Evolutionary conservation across 2,113 vertebrate species (phyloP).

Genomic region (Caranx melampygus): DNA sequence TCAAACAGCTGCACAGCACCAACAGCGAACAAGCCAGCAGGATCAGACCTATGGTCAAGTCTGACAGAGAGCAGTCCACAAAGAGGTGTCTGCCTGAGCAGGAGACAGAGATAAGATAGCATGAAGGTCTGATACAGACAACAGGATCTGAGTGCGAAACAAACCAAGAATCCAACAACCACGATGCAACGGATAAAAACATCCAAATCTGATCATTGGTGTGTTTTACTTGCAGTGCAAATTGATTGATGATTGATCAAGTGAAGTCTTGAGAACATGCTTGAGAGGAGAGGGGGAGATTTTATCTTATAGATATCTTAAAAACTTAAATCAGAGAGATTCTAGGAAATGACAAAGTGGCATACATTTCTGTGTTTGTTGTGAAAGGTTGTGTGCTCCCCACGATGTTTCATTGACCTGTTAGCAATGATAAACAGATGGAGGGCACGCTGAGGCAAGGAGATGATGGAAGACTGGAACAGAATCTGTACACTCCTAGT

Average conservation of each 20-base stretch:
- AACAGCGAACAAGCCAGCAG: constrained; percentile 85
- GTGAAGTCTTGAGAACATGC: background rate
- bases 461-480: background rate
- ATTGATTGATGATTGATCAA: background rate
- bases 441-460: background rate
- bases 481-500: background rate
- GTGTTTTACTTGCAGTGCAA: background rate
- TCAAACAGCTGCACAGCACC: constrained; percentile 87
- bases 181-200: background rate
- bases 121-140: background rate
- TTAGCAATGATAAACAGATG: constrained; percentile 21
- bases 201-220: background rate
- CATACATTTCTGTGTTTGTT: constrained; percentile 58
- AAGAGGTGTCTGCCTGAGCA: constrained; percentile 85
- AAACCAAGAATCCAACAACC: background rate
- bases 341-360: background rate
- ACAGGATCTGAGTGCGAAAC: background rate
- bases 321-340: background rate
- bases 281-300: background rate
- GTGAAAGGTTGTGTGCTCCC: constrained; percentile 46
- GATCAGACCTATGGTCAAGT: constrained; percentile 87
- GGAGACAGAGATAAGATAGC: background rate
- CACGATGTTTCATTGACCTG: constrained; percentile 45
- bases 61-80: constrained; percentile 82
- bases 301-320: background rate